A percentile compares a stretch with the other conserved stretches of the same genome.
Evolutionary conservation across 2,888 invertebrate genomes (phyloP).

Genomic region (Xylophagus ater): DNA sequence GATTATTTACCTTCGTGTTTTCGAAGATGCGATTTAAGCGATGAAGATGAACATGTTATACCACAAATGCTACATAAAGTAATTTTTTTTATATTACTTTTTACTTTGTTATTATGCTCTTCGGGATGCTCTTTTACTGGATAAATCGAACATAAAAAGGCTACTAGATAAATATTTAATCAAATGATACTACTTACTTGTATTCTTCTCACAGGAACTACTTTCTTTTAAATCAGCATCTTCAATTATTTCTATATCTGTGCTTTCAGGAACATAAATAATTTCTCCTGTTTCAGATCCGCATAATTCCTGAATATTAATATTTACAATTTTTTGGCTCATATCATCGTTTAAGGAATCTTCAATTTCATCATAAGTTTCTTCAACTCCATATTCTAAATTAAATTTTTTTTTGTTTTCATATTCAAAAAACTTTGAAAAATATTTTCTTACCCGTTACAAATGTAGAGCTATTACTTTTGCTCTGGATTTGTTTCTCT

Average conservation of each 20-base stretch:
- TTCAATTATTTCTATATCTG: background rate
- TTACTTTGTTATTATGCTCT: conserved; percentile 19
- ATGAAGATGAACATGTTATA: conserved; percentile 11
- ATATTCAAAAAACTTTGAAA: background rate
- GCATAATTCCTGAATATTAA: background rate
- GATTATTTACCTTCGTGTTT: conserved; percentile 12
- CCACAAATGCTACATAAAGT: conserved; percentile 16
- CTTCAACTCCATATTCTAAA: background rate
- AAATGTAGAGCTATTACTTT: background rate
- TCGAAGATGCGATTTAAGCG: conserved; percentile 12
- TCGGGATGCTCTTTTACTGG: background rate
- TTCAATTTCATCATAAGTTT: background rate
- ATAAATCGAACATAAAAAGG: background rate
- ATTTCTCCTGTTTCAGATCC: background rate
- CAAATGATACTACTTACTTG: no score
- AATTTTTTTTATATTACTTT: conserved; percentile 14
- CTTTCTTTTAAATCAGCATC: background rate
- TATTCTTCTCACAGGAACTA: background rate
- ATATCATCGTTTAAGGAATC: background rate
- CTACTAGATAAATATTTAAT: background rate
- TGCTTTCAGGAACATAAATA: background rate
- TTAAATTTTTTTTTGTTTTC: background rate
- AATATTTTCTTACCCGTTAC: background rate
- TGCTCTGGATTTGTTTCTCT: background rate
- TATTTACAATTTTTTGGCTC: background rate